Base-by-base conservation (phyloP, 2,113 vertebrate species). In the Pterocles orientalis region DNA sequence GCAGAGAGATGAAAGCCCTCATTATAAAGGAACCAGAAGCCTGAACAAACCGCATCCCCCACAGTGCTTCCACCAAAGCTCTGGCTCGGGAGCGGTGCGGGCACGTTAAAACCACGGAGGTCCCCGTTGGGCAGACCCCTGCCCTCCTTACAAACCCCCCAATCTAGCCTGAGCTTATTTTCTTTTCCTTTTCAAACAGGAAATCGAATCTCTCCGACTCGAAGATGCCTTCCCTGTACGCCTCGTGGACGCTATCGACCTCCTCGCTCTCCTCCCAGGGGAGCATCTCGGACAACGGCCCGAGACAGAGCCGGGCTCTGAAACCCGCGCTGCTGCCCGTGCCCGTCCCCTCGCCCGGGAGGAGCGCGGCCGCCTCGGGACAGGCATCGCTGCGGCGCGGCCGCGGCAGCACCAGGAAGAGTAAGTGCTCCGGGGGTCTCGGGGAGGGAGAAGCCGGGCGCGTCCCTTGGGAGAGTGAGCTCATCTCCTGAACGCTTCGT, bases 201-300 rank as follows among this genome's bases (percentile, higher is more conserved):
- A 98, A 97, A 33, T 90, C 98, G 1, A 97, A 71, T 28, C 91
- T 95, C 60, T 61, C 97, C 1, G 97, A 98, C 58, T 70, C 98
- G 2, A 98, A 97, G 92, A 92, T 91, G 56, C 97, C 98, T 41
- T 94, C 97, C 54, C 92, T 98, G 83, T 98, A 94, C 3, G 18
- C 98, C 85, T 92, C 98, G 0, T 98, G 98, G 98, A 98, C 97
- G 0, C 97, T 98, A 9, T 98, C 98, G 4, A 98, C 96, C 76
- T 82, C 98, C 21, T 98, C 98, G 5, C 96, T 98, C 75, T 98
- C 98, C 15, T 98, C 98, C 5, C 98, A 98, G 50, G 97, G 98
- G 10, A 98, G 98, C 76, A 2, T 94, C 66, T 89, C 97, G 1
- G 98, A 98, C n/a, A 81, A 68, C 4, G 84, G 96, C 47, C 94